These are phyloP conservation scores for Eumacrocentrus americanus DNA, from an alignment of 2,888 invertebrate species.

Conservation along the genomic window DNA sequence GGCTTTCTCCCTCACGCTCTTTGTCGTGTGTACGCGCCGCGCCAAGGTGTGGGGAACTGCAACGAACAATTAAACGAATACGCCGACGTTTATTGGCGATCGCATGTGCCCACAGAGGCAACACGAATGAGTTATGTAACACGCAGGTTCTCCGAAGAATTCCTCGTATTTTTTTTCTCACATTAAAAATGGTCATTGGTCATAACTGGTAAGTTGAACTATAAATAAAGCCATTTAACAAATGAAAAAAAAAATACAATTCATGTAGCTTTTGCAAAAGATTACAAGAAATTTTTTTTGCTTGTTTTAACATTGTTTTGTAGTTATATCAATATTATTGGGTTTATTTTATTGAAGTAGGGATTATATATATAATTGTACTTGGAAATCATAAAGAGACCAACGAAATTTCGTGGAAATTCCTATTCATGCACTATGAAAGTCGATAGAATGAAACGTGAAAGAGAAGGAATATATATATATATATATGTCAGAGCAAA, in stretches of 20 bases:
- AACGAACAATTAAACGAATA: constrained; percentile 35
- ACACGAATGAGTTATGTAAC: constrained; percentile 21
- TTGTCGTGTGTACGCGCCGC: constrained; percentile 15
- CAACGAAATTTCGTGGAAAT: background rate
- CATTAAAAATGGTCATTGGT: background rate
- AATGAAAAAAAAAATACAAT: too few species aligned
- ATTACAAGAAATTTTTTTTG: too few species aligned
- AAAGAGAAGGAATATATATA: constrained; percentile 29
- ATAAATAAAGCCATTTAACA: too few species aligned
- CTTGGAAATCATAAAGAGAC: background rate
- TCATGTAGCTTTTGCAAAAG: too few species aligned
- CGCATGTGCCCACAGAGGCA: constrained; percentile 17
- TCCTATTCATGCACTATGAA: background rate
- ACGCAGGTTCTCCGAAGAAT: constrained; percentile 18
- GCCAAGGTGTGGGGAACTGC: constrained; percentile 17
- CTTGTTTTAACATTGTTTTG: too few species aligned
- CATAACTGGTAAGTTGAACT: too few species aligned
- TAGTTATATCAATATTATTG: too few species aligned
- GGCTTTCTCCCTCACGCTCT: constrained; percentile 19
- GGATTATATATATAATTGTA: too few species aligned
- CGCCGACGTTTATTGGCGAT: constrained; percentile 38
- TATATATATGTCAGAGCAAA: constrained; percentile 9
- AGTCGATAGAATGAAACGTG: constrained; percentile 16
- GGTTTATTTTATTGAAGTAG: too few species aligned
- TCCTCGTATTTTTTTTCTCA: constrained; percentile 6